A percentile compares a stretch with the other conserved stretches of the same genome.
Conservation (phyloP, 2,797 vertebrate genomes). For the Myripristis jacobus region DNA sequence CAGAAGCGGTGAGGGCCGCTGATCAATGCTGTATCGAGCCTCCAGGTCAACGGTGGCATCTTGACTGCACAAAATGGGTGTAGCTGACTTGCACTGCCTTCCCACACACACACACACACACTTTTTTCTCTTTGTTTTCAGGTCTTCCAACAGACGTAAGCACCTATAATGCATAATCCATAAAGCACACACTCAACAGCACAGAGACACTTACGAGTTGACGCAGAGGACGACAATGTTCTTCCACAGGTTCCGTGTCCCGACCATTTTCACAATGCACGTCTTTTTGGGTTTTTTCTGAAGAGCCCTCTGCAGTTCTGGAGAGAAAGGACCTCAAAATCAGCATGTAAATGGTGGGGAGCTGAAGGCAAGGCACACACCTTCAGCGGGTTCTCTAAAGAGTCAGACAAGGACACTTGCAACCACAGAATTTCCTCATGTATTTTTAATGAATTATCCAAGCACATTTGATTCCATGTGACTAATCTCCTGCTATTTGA, state of each 20-base stretch:
- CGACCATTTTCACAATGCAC: constrained; percentile 95
- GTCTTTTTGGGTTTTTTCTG: constrained; percentile 91
- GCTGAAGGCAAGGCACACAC: background rate
- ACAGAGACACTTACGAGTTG: constrained; percentile 90
- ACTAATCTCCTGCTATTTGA: constrained; percentile 11
- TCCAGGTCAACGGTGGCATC: constrained; percentile 50
- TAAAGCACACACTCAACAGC: background rate
- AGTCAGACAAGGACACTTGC: constrained; percentile 4
- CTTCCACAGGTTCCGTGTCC: constrained; percentile 97
- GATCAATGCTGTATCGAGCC: constrained; percentile 63
- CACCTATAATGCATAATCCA: background rate
- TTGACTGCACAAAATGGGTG: constrained; percentile 55
- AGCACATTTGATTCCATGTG: constrained; percentile 15
- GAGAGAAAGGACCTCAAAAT: constrained; percentile 44
- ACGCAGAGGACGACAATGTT: constrained; percentile 98
- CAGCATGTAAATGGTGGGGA: background rate
- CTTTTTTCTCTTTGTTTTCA: constrained; percentile 1
- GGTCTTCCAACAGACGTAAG: constrained; percentile 3
- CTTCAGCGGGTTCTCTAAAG: background rate
- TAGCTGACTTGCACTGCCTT: constrained; percentile 30
- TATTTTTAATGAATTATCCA: constrained; percentile 25
- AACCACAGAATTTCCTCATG: constrained; percentile 28
- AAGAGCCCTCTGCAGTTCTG: constrained; percentile 93
- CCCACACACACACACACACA: background rate
- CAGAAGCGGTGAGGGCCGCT: constrained; percentile 40